Conservation (phyloP, 2,888 invertebrate genomes). For the Erannis defoliaria region DNA sequence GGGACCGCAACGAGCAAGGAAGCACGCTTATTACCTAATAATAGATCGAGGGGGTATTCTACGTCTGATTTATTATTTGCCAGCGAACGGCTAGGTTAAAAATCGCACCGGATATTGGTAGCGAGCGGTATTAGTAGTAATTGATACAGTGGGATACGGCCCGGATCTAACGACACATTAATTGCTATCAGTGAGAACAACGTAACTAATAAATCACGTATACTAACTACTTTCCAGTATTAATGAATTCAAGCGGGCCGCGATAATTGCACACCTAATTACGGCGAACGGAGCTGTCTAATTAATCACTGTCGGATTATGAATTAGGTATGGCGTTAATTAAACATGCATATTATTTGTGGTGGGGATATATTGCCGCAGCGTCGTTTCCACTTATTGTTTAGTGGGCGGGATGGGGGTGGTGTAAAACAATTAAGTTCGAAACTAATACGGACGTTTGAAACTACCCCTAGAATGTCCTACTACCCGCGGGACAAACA, state of each 20-base stretch:
- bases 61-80: constrained; percentile 74
- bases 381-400: constrained; percentile 43
- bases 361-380: constrained; percentile 61
- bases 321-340: constrained; percentile 83
- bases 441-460: constrained; percentile 60
- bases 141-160: constrained; percentile 54
- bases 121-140: too few relatives aligned
- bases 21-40: constrained; percentile 80
- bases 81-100: constrained; percentile 49
- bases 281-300: constrained; percentile 77
- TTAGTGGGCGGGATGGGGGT: constrained; percentile 38
- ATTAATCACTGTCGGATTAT: constrained; percentile 86
- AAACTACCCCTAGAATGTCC: constrained; percentile 45
- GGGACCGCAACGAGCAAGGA: constrained; percentile 74
- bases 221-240: constrained; percentile 71
- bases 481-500: constrained; percentile 57
- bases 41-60: constrained; percentile 72
- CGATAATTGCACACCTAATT: constrained; percentile 85
- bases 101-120: constrained; percentile 54
- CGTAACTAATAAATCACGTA: constrained; percentile 78
- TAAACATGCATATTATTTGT: constrained; percentile 83
- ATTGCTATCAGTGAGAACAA: constrained; percentile 73
- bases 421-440: constrained; percentile 68
- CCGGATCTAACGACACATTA: constrained; percentile 73
- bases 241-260: constrained; percentile 84